Base-by-base conservation (phyloP, 2,888 invertebrate species). In the Chymomyza caudatula region DNA sequence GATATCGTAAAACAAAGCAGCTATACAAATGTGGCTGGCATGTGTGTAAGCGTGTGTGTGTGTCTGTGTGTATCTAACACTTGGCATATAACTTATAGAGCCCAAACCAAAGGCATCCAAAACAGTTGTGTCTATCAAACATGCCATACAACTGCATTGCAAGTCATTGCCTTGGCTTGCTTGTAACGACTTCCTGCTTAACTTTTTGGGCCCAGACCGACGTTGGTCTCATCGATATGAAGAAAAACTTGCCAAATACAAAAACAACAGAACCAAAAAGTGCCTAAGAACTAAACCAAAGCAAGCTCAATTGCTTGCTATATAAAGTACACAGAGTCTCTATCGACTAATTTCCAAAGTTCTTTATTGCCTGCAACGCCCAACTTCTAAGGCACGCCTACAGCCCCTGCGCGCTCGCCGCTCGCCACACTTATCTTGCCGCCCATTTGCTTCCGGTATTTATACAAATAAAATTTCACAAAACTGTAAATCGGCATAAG, bases 321-420 rank as follows among this genome's bases (percentile, higher is more conserved):
- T 67, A 64, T 67, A 37, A 4, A 37, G 11, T 11, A 37, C 37
- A 37, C 3, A 44, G 15, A n/a, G 44, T n/a, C 44, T 76, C 70
- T 67, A 80, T 71, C 80, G 83, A 85, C 82, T 83, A 83, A 83
- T 83, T 83, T 83, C 69, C 77, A 83, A 83, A 83, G 85, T 83
- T 83, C 83, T 82, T 82, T 82, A 82, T 85, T 85, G 85, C 81
- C 85, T 82, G 85, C 81, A 82, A 85, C 85, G 82, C 80, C 81
- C 77, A 23, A 19, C 51, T 42, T 4, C 52, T 25, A 49, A 64
- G 22, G 43, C 44, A 29, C 1, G 52, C 49, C 55, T n/a, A n/a
- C n/a, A n/a, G n/a, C 42, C 23, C 5, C 20, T 8, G 17, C 17
- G 6, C 15, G n/a, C 47, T 19, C 5, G 19, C 2, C 47, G 17